Percentiles rank a stretch among this genome's conserved stretches.
These are phyloP conservation scores for Brachyopa scutellaris DNA, from an alignment of 2,888 invertebrate species.

Conservation along the genomic window DNA sequence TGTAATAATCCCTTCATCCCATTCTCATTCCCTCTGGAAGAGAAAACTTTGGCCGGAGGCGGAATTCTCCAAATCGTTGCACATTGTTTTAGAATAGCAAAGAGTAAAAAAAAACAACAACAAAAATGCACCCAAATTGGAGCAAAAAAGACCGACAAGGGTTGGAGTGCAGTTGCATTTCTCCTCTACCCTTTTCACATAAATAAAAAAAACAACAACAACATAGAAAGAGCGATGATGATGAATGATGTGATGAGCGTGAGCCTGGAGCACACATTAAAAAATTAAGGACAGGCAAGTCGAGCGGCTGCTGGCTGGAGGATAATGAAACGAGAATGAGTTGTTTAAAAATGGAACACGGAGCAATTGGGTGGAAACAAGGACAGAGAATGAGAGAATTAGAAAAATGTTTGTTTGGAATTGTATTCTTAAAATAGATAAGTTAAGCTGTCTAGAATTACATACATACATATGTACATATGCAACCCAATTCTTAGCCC, in stretches of 20 bases:
- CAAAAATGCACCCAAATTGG: conserved; percentile 66
- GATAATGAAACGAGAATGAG: conserved; percentile 64
- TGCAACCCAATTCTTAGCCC: too few species aligned
- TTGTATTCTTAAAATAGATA: conserved; percentile 38
- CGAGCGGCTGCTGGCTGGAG: conserved; percentile 67
- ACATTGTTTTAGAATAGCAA: conserved; percentile 52
- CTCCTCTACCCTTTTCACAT: conserved; percentile 12
- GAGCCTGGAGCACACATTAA: conserved; percentile 71
- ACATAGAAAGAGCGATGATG: conserved; percentile 28
- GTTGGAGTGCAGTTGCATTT: conserved; percentile 30
- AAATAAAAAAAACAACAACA: conserved; percentile 8
- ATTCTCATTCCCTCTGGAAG: conserved; percentile 30
- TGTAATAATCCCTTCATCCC: conserved; percentile 28
- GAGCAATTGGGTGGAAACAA: conserved; percentile 70
- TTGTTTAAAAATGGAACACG: conserved; percentile 65
- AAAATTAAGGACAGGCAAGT: conserved; percentile 73
- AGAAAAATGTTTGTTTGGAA: conserved; percentile 12
- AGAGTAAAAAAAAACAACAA: conserved; percentile 20
- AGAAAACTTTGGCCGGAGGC: conserved; percentile 39
- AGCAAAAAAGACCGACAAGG: conserved; percentile 41
- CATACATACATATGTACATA: too few species aligned
- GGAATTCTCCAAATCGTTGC: conserved; percentile 59
- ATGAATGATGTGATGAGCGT: conserved; percentile 69
- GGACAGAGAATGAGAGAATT: conserved; percentile 41
- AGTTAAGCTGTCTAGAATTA: conserved; percentile 37